Evolutionary conservation across 2,113 vertebrate species (phyloP).

Genomic region (Tympanuchus pallidicinctus): DNA sequence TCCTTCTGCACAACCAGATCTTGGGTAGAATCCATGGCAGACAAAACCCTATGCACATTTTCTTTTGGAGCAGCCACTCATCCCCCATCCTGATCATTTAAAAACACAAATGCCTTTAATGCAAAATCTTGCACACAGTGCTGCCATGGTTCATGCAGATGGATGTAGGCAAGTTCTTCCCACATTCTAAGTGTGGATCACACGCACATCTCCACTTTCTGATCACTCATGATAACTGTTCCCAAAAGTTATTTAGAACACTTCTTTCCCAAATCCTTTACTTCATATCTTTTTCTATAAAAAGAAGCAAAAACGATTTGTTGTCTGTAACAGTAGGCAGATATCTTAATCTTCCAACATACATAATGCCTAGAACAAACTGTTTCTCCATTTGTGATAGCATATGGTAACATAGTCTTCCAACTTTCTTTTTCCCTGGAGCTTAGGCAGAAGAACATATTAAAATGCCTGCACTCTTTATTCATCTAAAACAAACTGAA

Average conservation of each 20-base stretch:
- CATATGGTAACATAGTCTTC: constrained; percentile 62
- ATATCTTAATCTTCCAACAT: constrained; percentile 59
- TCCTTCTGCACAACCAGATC: background rate
- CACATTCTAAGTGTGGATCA: background rate
- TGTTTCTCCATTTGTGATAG: constrained; percentile 67
- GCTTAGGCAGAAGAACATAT: constrained; percentile 24
- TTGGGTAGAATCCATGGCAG: background rate
- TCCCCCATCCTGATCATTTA: background rate
- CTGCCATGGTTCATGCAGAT: background rate
- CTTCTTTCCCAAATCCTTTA: constrained; percentile 11
- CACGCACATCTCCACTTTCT: background rate
- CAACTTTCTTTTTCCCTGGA: background rate
- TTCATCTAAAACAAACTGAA: background rate
- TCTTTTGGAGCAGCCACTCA: background rate
- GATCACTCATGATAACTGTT: constrained; percentile 9
- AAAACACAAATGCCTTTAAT: background rate
- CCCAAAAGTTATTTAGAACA: constrained; percentile 35
- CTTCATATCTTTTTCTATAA: constrained; percentile 20
- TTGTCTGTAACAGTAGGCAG: constrained; percentile 50
- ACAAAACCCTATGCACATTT: background rate
- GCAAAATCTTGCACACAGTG: background rate
- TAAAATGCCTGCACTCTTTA: constrained; percentile 23
- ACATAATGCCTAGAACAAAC: constrained; percentile 62
- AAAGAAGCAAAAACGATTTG: constrained; percentile 34
- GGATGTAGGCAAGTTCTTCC: constrained; percentile 13